Conservation (phyloP, 2,797 vertebrate species). For the Brachyrhaphis roseni region DNA sequence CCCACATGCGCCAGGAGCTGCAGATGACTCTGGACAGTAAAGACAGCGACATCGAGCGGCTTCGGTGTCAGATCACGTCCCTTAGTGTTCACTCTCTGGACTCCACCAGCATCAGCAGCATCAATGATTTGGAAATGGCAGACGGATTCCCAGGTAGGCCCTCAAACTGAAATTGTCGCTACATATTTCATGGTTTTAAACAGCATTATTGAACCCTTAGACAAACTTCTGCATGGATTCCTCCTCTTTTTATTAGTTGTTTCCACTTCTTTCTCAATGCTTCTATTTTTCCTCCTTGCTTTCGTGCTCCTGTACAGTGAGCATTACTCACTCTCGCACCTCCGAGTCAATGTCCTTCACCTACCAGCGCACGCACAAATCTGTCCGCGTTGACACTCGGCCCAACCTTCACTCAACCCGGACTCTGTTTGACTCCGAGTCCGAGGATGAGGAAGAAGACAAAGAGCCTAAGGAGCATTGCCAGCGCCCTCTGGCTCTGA, state of each 20-base stretch:
- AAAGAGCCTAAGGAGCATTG: constrained; percentile 35
- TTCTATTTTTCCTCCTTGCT: constrained; percentile 39
- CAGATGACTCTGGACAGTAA: constrained; percentile 98
- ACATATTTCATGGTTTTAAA: neutral
- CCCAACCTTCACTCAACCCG: constrained; percentile 84
- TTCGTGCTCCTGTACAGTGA: constrained; percentile 83
- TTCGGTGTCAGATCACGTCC: constrained; percentile 90
- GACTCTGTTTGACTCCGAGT: constrained; percentile 83
- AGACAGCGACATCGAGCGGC: constrained; percentile 97
- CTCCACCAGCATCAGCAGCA: constrained; percentile 91
- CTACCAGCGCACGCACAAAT: constrained; percentile 94
- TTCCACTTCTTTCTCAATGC: constrained; percentile 30
- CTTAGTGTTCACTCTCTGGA: constrained; percentile 91
- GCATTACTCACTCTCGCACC: constrained; percentile 93
- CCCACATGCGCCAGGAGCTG: constrained; percentile 90
- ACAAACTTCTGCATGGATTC: constrained; percentile 14
- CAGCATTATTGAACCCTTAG: neutral
- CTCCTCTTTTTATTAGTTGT: constrained; percentile 22
- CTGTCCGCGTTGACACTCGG: constrained; percentile 92
- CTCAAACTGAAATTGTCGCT: neutral
- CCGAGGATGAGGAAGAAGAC: constrained; percentile 84
- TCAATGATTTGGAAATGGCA: constrained; percentile 86
- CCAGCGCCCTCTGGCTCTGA: constrained; percentile 74
- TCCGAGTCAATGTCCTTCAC: constrained; percentile 97
- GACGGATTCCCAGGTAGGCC: constrained; percentile 94